Evolutionary conservation across 2,797 vertebrate species (phyloP).

Genomic region (Chaetodon trifasciatus): DNA sequence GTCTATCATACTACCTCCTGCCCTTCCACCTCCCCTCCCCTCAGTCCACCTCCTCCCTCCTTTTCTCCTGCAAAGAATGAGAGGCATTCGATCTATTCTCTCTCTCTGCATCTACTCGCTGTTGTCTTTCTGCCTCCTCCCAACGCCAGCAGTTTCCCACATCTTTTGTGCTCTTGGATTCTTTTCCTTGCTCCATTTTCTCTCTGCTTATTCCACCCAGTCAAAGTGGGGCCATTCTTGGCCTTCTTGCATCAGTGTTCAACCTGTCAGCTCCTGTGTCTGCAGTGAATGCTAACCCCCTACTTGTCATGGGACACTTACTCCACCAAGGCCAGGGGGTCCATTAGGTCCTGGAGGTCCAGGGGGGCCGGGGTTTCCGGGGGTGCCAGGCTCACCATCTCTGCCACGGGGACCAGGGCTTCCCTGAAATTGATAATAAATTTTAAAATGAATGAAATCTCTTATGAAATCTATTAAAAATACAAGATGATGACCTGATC

Average conservation of each 20-base stretch:
- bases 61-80: constrained; percentile 74
- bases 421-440: constrained; percentile 82
- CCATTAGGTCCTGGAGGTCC: constrained; percentile 89
- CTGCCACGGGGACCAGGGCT: constrained; percentile 90
- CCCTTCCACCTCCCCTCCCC: constrained; percentile 37
- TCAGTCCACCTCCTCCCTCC: constrained; percentile 48
- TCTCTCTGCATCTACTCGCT: constrained; percentile 51
- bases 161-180: constrained; percentile 66
- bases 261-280: constrained; percentile 46
- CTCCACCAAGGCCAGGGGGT: constrained; percentile 92
- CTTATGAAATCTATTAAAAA: background rate
- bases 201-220: constrained; percentile 42
- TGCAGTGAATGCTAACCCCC: constrained; percentile 30
- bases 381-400: constrained; percentile 96
- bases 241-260: constrained; percentile 34
- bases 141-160: constrained; percentile 47
- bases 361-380: constrained; percentile 93
- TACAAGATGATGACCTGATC: background rate
- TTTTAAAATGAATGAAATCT: constrained; percentile 3
- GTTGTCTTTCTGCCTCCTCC: constrained; percentile 65
- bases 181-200: constrained; percentile 43
- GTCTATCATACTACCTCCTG: constrained; percentile 54
- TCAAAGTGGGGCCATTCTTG: constrained; percentile 42
- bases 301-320: constrained; percentile 81
- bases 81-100: constrained; percentile 71